Percentiles rank a stretch among this genome's conserved stretches.
These are phyloP conservation scores for Nipponia nippon DNA, from an alignment of 2,113 vertebrate species.

Conservation along the genomic window DNA sequence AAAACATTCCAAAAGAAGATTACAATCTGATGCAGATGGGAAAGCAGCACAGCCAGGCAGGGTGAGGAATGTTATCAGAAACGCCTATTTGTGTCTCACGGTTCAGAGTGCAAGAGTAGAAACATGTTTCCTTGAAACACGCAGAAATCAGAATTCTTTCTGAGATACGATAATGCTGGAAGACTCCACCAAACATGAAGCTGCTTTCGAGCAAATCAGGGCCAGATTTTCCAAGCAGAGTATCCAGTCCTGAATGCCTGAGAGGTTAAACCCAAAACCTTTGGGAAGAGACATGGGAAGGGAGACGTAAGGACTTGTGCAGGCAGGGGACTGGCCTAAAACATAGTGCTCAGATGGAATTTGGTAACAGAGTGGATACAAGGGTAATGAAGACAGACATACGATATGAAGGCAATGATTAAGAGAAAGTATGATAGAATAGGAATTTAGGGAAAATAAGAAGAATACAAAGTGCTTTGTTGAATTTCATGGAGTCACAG, in stretches of 20 bases:
- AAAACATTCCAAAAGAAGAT: conserved; percentile 12
- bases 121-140: conserved; percentile 1
- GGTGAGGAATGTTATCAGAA: conserved; percentile 29
- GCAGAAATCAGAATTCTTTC: background rate
- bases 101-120: background rate
- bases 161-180: background rate
- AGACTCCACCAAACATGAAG: background rate
- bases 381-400: background rate
- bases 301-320: background rate
- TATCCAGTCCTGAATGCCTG: background rate
- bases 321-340: background rate
- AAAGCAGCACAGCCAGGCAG: background rate
- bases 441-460: background rate
- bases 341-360: background rate
- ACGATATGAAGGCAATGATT: background rate
- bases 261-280: background rate
- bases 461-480: background rate
- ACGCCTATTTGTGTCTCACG: background rate
- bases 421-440: background rate
- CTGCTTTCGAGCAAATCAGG: background rate
- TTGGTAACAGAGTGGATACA: background rate
- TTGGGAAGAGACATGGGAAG: background rate
- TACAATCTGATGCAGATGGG: conserved; percentile 24
- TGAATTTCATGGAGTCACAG: background rate
- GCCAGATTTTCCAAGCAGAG: background rate